phyloP scores from a whole-genome alignment of 2,797 vertebrate genomes.

The Sparidentex hasta region DNA sequence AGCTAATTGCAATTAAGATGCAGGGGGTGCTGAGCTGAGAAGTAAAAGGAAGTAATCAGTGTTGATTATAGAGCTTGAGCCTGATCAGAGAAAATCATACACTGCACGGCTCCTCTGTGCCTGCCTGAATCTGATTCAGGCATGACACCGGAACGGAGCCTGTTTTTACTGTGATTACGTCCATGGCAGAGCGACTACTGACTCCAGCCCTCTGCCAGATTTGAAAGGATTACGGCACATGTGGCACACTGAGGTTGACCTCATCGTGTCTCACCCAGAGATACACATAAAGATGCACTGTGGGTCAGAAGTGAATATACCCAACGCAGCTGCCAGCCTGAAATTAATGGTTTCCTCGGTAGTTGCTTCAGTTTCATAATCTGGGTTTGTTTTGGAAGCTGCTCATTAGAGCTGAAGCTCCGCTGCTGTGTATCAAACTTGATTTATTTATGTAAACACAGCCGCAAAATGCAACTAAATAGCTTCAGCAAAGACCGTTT shows the following conservation, averaged over 20 bases:
- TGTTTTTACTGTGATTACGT: slow-evolving; percentile 64
- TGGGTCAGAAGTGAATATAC: slow-evolving; percentile 42
- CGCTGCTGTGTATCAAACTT: slow-evolving; percentile 6
- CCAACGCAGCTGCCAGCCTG: slow-evolving; percentile 13
- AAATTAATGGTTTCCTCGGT: slow-evolving; percentile 28
- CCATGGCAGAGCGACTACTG: slow-evolving; percentile 36
- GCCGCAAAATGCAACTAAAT: slow-evolving; percentile 10
- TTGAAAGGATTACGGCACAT: slow-evolving; percentile 62
- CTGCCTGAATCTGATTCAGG: slow-evolving; percentile 47
- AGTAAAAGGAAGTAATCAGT: slow-evolving; percentile 78
- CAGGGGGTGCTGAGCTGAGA: slow-evolving; percentile 59
- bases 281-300: slow-evolving; percentile 32
- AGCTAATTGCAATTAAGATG: slow-evolving; percentile 82
- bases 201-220: slow-evolving; percentile 58
- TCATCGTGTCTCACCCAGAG: slow-evolving; percentile 40
- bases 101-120: slow-evolving; percentile 44
- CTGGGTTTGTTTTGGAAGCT: slow-evolving; percentile 56
- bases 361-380: slow-evolving; percentile 44
- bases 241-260: slow-evolving; percentile 59
- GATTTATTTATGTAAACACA: slow-evolving; percentile 30
- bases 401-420: slow-evolving; percentile 47
- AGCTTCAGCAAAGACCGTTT: slow-evolving; percentile 1
- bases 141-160: slow-evolving; percentile 47
- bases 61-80: slow-evolving; percentile 76
- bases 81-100: slow-evolving; percentile 74